Evolutionary conservation across 64 coral and sea anemone genomes (phyloP), one percentile per base, ranked within the genome.

Genomic region (Montipora efflorescens): DNA sequence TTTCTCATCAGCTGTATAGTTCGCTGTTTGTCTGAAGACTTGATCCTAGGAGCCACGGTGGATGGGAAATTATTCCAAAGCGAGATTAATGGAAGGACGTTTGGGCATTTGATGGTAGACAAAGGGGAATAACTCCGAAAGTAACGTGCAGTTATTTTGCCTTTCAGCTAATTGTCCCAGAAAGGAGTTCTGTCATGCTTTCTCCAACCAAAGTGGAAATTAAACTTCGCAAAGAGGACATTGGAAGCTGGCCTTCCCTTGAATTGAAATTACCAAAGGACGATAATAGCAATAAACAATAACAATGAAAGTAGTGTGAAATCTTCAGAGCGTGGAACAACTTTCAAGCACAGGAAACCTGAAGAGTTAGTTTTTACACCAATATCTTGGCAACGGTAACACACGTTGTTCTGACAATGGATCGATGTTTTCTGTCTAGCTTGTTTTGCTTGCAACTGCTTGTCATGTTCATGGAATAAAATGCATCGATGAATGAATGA

Each of bases 191-290:
- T 13, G 96, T 98, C 48, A 18, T 92, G 13, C 67, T 98, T 25
- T 89, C 93, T 14, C 93, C 93, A 8, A 98, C 96, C 4, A 98
- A 98, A 48, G 96, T 98, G 59, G 96, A 98, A 72, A 95, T 98
- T 18, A 98, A 98, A 85, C 72, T 98, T 53, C 76, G 84, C 75
- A 98, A 98, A 75, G 89, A 90, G 62, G 89, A 98, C 50, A 84
- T 98, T 8, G 89, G 90, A 51, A 93, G 74, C 52, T 98, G 96
- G 96, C 94, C 83, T 57, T 89, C 72, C 7, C 90, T 98, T 49
- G 96, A 98, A 76, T 58, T 94, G 0, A 95, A 76, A 55, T 92
- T 74, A 87, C 15, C 77, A 58, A 81, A 87, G 2, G 79, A 96
- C 22, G 83, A 66, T 20, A 49, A 45, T 9, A 22, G 15, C 45